Conservation (phyloP, 2,113 vertebrate species). For the Microtus ochrogaster region DNA sequence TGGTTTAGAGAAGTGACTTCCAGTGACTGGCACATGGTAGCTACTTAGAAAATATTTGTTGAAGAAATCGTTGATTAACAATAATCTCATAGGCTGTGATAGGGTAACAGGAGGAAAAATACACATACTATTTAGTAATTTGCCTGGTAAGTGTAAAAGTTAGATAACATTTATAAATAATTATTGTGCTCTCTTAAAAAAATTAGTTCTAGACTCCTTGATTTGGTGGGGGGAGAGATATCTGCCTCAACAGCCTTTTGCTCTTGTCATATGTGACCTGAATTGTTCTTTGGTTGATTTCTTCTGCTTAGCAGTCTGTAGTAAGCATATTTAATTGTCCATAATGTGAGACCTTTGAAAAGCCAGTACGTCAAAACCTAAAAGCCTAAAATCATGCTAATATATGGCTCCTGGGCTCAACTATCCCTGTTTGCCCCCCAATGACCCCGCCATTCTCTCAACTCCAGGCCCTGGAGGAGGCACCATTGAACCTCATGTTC, state of each 20-base stretch:
- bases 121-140: not conserved
- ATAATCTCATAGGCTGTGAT: not conserved
- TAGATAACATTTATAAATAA: slow-evolving; percentile 14
- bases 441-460: not conserved
- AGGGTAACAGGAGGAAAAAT: not conserved
- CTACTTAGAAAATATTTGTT: slow-evolving; percentile 50
- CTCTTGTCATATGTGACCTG: not conserved
- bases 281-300: not conserved
- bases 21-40: not conserved
- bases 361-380: not conserved
- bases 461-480: not conserved
- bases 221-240: not conserved
- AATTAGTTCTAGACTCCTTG: not conserved
- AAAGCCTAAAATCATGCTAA: not conserved
- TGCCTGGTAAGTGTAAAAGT: not conserved
- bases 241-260: not conserved
- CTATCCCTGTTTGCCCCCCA: not conserved
- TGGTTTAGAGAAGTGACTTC: slow-evolving; percentile 38
- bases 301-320: not conserved
- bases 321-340: slow-evolving; percentile 22
- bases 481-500: not conserved
- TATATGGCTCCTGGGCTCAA: not conserved
- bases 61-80: slow-evolving; percentile 30
- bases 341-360: not conserved
- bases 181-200: not conserved